These are phyloP conservation scores for Neotoxoptera formosana DNA, from an alignment of 1,140 invertebrate species.

Conservation along the genomic window DNA sequence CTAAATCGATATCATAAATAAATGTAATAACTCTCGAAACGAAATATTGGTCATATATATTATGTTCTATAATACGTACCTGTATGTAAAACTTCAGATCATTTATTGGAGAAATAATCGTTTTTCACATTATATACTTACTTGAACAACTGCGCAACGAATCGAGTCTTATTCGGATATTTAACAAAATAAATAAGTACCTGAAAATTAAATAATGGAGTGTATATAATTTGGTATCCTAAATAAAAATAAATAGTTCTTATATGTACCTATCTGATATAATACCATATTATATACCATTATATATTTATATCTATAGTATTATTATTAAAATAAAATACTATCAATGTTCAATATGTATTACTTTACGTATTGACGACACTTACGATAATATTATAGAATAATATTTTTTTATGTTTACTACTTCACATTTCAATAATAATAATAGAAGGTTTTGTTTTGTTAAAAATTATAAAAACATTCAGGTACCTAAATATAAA, in stretches of 20 bases:
- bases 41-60: slow-evolving; percentile 19
- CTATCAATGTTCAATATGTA: too few relatives aligned
- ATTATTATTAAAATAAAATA: too few relatives aligned
- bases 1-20: background rate
- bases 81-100: background rate
- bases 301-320: too few relatives aligned
- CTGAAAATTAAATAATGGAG: background rate
- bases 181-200: slow-evolving; percentile 6
- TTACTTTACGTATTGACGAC: too few relatives aligned
- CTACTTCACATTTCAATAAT: background rate
- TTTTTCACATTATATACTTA: background rate
- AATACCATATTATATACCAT: too few relatives aligned
- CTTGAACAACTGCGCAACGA: background rate
- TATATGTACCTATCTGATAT: background rate
- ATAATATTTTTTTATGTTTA: background rate
- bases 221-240: background rate
- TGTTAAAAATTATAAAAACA: background rate
- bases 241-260: background rate
- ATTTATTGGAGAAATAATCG: background rate
- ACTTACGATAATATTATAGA: too few relatives aligned
- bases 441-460: too few relatives aligned
- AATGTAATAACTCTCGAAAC: background rate
- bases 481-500: background rate
- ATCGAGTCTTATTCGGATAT: background rate
- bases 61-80: background rate